Percentiles rank a stretch among this genome's conserved stretches.
Evolutionary conservation across 2,797 vertebrate genomes (phyloP).

Genomic region (Gambelia wislizenii): DNA sequence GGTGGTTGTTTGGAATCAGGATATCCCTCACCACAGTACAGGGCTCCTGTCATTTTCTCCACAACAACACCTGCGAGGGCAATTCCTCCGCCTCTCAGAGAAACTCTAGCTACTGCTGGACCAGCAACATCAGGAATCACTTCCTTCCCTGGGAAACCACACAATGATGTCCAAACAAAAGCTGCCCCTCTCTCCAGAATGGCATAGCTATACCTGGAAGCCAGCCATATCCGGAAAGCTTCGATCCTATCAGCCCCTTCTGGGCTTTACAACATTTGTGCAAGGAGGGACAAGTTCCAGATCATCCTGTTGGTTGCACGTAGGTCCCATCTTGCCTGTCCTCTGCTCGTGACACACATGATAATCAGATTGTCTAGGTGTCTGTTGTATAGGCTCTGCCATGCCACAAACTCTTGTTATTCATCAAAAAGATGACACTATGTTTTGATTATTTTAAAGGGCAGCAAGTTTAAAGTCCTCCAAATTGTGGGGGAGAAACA

Average conservation of each 20-base stretch:
- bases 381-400: background rate
- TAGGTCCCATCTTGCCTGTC: background rate
- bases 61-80: constrained; percentile 76
- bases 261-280: constrained; percentile 41
- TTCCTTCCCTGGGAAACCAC: constrained; percentile 81
- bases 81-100: constrained; percentile 54
- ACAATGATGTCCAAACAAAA: constrained; percentile 79
- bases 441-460: background rate
- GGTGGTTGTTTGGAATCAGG: constrained; percentile 16
- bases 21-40: constrained; percentile 15
- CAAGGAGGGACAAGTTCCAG: constrained; percentile 15
- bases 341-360: background rate
- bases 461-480: background rate
- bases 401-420: background rate
- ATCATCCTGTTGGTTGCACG: constrained; percentile 8
- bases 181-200: constrained; percentile 60
- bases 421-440: background rate
- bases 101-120: constrained; percentile 56
- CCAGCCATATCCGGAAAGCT: constrained; percentile 65
- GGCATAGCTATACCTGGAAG: constrained; percentile 65
- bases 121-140: constrained; percentile 73
- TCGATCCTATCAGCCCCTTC: constrained; percentile 61
- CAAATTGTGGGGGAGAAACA: background rate
- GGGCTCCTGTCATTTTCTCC: constrained; percentile 54
- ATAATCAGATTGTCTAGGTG: background rate